Evolutionary conservation across 2,888 invertebrate species (phyloP), one percentile per base, ranked within the genome.

Genomic region (Diadegma fenestrale): DNA sequence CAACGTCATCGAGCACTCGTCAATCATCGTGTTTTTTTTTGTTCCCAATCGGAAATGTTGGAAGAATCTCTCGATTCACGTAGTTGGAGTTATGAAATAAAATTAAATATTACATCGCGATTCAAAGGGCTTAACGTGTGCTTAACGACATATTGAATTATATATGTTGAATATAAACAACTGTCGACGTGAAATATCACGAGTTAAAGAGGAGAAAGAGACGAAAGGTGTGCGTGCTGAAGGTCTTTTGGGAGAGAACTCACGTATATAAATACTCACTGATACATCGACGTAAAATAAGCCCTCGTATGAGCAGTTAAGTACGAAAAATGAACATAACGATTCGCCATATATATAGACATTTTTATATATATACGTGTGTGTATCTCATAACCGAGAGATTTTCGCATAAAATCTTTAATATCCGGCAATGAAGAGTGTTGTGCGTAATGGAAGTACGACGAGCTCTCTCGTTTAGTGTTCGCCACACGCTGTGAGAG

Each of bases 321-420:
- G 76, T 86, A 82, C 68, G 41, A 82, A 80, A 75, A 66, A 41
- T 48, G 73, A 84, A 80, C 66, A 80, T 77, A 84, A 77, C 43
- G 68, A 77, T 81, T 73, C 66, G 58, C n/a, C 68, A 80, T 64
- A 68, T 78, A 77, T 64, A 73, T 76, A 63, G 72, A 68, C 45
- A 68, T 77, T 66, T 30, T 26, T 30, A 19, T 76, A 61, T 48
- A 33, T 58, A 14, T 26, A n/a, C 14, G 17, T 48, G 43, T 71
- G 71, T 66, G 19, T 77, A 63, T 73, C 71, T 86, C 84, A 85
- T 82, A 85, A 84, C 71, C 69, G 68, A 78, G 72, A 81, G 61
- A 78, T 85, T 80, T 84, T 58, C 79, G 51, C 84, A 76, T 84
- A 86, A 88, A 88, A 85, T 87, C 77, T 88, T 88, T 88, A 87